These are phyloP conservation scores for Dendrolimus pini DNA, from an alignment of 2,888 invertebrate genomes.

Conservation along the genomic window DNA sequence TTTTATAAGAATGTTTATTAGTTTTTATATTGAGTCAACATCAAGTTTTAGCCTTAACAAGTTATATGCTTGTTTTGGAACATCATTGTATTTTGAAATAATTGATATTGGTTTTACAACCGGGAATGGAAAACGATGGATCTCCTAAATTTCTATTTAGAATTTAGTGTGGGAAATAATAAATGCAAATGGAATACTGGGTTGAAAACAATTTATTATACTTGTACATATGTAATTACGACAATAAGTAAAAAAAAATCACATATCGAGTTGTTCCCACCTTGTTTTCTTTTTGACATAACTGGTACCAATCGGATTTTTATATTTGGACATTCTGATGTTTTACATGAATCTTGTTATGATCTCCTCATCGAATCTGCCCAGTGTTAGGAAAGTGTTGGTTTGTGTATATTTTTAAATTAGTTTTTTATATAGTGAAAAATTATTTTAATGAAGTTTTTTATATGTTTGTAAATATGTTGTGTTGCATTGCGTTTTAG, in stretches of 20 bases:
- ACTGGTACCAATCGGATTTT: slow-evolving; percentile 24
- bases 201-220: slow-evolving; percentile 54
- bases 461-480: slow-evolving; percentile 64
- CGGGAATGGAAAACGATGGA: slow-evolving; percentile 25
- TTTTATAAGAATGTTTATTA: too few relatives aligned
- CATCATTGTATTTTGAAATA: too few relatives aligned
- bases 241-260: slow-evolving; percentile 58
- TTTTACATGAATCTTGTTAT: slow-evolving; percentile 69
- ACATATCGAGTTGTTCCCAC: slow-evolving; percentile 67
- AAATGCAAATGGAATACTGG: slow-evolving; percentile 55
- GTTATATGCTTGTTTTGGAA: too few relatives aligned
- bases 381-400: slow-evolving; percentile 71
- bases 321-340: slow-evolving; percentile 31
- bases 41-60: too few relatives aligned
- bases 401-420: slow-evolving; percentile 55
- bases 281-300: slow-evolving; percentile 36
- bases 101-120: too few relatives aligned
- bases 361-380: slow-evolving; percentile 74
- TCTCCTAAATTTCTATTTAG: slow-evolving; percentile 36
- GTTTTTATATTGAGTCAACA: too few relatives aligned
- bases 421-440: slow-evolving; percentile 51
- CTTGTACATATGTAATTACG: slow-evolving; percentile 58
- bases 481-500: slow-evolving; percentile 33
- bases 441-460: slow-evolving; percentile 65
- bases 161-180: slow-evolving; percentile 33